Evolutionary conservation across 2,113 vertebrate genomes (phyloP), one percentile per base, ranked within the genome.

Genomic region (Chionodraco myersi): DNA sequence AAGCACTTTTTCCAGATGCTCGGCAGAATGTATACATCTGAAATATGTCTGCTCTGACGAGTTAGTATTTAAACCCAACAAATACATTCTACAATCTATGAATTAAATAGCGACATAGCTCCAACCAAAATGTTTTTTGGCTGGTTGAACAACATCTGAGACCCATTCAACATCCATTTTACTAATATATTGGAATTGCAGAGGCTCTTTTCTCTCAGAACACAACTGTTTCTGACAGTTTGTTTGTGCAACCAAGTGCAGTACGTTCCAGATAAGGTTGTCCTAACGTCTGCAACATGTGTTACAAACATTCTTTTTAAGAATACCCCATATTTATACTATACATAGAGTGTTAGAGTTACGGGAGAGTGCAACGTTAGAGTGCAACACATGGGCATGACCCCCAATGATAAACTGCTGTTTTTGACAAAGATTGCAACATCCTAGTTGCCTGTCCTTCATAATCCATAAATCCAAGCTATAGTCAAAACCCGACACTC

Each of bases 31-130:
- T 10, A 34, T 30, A 36, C 15, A 34, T 49, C 44, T 16, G 12
- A 77, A 54, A 26, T 44, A 21, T 41, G 58, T 59, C 54, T 64
- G 60, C 60, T 45, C 18, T 23, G 23, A 72, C 71, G n/a, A 21
- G 13, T 44, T 2, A 65, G 4, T 48, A 30, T 15, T 41, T 49
- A 34, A 34, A 34, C 15, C 44, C 4, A 36, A 51, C 56, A 60
- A 34, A 59, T 47, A 13, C 15, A 57, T 45, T 21, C 34, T 26
- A 48, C 16, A 48, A 1, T 23, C 21, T 48, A 18, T 45, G 21
- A 45, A 6, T 41, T 41, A 41, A 6, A 7, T 41, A 41, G 9
- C n/a, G 11, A 18, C 30, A 73, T 41, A 41, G 9, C n/a, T 16
- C 30, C 30, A 73, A 18, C 57, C 5, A 41, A 59, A 59, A n/a